Evolutionary conservation across 2,113 vertebrate species (phyloP).

Genomic region (Lipotes vexillifer): DNA sequence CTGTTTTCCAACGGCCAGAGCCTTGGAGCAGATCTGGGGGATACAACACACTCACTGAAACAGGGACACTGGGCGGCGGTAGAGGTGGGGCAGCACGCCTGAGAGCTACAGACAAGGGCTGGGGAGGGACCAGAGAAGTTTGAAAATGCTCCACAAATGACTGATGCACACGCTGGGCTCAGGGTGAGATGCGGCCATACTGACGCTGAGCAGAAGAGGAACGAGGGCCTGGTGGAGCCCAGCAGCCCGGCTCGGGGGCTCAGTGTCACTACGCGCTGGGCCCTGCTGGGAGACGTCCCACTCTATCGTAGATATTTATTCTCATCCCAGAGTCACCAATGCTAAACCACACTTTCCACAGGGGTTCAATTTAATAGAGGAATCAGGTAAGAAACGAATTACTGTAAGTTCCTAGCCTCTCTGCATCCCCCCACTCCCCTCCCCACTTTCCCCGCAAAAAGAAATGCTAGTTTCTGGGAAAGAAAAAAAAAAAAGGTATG

Average conservation of each 20-base stretch:
- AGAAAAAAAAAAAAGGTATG: background rate
- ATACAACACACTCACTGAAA: background rate
- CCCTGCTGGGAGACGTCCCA: background rate
- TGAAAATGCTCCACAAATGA: background rate
- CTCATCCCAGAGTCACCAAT: background rate
- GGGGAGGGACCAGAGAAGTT: background rate
- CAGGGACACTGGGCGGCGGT: background rate
- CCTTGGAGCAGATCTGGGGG: background rate
- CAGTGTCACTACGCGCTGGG: rapidly evolving
- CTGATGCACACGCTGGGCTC: background rate
- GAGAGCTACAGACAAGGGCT: background rate
- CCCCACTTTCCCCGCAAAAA: background rate
- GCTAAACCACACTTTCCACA: background rate
- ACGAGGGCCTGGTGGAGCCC: background rate
- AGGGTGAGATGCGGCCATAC: background rate
- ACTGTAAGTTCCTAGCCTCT: background rate
- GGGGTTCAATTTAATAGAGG: background rate
- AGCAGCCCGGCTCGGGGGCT: background rate
- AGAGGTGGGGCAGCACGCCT: background rate
- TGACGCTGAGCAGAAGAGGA: background rate
- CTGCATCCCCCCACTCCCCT: background rate
- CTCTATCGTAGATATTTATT: background rate
- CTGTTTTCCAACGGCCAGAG: background rate
- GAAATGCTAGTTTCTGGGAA: background rate
- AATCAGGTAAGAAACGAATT: background rate